Evolutionary conservation across 2,888 invertebrate species (phyloP).

Genomic region (Tetropium fuscum): DNA sequence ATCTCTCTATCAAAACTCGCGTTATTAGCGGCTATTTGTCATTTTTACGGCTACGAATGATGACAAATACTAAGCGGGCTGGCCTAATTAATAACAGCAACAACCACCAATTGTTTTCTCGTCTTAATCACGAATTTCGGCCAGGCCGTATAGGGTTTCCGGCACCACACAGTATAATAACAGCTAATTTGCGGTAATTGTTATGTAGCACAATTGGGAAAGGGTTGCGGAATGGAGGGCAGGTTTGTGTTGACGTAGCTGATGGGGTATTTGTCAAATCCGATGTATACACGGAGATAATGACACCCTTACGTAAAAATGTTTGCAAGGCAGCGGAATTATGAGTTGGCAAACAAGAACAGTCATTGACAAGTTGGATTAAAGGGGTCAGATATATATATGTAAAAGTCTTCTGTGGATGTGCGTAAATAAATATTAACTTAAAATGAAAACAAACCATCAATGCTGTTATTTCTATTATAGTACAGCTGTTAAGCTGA

Average conservation of each 20-base stretch:
- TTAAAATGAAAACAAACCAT: too few relatives aligned
- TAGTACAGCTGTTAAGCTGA: too few relatives aligned
- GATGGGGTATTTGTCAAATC: conserved; percentile 9
- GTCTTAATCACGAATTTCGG: conserved; percentile 5
- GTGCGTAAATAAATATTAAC: too few relatives aligned
- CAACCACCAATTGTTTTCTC: background rate
- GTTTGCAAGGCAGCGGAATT: too few relatives aligned
- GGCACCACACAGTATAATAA: conserved; percentile 5
- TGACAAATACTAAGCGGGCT: background rate
- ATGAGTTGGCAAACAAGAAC: too few relatives aligned
- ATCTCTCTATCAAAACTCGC: background rate
- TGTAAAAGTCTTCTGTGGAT: too few relatives aligned
- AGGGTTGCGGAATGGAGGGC: background rate
- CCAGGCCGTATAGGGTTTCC: background rate
- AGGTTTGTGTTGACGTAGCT: conserved; percentile 1
- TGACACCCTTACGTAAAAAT: too few relatives aligned
- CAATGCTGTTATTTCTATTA: too few relatives aligned
- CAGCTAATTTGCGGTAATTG: conserved; percentile 11
- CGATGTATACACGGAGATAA: background rate
- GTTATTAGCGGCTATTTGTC: conserved; percentile 13
- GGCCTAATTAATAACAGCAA: conserved; percentile 2
- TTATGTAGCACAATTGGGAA: background rate
- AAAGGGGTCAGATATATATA: too few relatives aligned
- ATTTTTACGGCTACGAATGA: conserved; percentile 6
- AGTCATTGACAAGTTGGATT: too few relatives aligned